These are phyloP conservation scores for Habropoda laboriosa DNA, from an alignment of 1,140 invertebrate genomes.

Conservation along the genomic window DNA sequence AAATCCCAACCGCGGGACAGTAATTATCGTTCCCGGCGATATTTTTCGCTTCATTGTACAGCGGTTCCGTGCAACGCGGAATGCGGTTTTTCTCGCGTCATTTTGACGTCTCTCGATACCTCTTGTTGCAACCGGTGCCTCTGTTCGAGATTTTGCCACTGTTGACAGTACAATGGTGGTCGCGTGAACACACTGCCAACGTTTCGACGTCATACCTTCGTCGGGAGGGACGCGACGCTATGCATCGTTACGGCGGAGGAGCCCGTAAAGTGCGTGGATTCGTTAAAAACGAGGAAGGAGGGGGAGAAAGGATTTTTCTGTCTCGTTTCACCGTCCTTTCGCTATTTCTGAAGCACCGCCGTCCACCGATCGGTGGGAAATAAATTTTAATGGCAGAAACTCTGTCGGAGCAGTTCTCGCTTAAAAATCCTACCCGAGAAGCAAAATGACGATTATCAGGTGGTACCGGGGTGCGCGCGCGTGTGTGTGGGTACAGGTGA, in stretches of 20 bases:
- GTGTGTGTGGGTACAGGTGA: not conserved
- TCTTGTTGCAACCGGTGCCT: constrained; percentile 15
- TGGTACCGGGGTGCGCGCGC: not conserved
- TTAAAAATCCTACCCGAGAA: not conserved
- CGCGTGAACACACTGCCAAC: constrained; percentile 32
- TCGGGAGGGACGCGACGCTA: not conserved
- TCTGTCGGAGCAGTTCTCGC: too few relatives aligned
- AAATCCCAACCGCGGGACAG: constrained; percentile 26
- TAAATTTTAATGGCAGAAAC: constrained; percentile 29
- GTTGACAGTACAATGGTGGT: constrained; percentile 52
- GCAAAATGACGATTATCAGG: constrained; percentile 40
- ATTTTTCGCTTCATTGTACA: constrained; percentile 33
- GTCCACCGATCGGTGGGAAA: not conserved
- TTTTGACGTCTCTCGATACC: constrained; percentile 28
- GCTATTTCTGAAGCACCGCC: not conserved
- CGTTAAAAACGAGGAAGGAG: not conserved
- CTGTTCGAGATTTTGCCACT: constrained; percentile 38
- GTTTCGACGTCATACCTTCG: constrained; percentile 42
- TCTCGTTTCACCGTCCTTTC: not conserved
- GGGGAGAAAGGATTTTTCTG: not conserved
- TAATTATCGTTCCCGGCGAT: constrained; percentile 45
- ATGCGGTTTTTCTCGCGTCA: constrained; percentile 40
- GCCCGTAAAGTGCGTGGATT: not conserved
- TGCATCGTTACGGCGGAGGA: not conserved
- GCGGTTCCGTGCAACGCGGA: not conserved